Base-by-base conservation (phyloP, 2,113 vertebrate species). In the Neolamprologus devosi region DNA sequence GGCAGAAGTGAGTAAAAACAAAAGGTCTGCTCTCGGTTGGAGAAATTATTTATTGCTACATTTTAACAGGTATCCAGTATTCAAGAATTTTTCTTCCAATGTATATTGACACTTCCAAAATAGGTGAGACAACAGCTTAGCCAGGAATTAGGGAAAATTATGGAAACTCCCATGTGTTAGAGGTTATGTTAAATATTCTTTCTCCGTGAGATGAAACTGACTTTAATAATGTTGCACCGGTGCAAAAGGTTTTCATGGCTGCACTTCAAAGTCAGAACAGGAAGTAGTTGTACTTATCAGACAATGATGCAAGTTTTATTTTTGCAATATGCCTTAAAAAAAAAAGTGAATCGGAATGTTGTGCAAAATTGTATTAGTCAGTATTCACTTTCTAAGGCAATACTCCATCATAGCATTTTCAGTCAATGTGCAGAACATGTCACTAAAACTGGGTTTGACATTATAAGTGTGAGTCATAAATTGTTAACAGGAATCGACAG, bases 1-100 rank as follows among this genome's bases (percentile, higher is more conserved):
- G 97, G 97, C 97, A 21, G 98, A 98, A 89, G 99, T 99, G 96
- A 92, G 96, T 92, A 17, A 21, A 40, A 26, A 35, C 14, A 13
- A 10, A 19, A 12, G 3, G 16, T 40, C 5, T 73, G 19, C 19
- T 54, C 16, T 78, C 4, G 3, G 4, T 75, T 49, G 42, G 40
- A 49, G 9, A 49, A 5, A 42, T 33, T n/a, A 49, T 16, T 58
- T 54, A 4, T 33, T 45, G 8, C 40, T 73, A 26, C n/a, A 26
- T 45, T 73, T 17, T 73, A 9, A 45, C 21, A 73, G 40, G 21
- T 73, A 73, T 45, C 13, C 11, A 23, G 37, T 45, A 10, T 23
- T 73, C 37, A 26, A 73, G 37, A 14, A 17, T 73, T 28, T 0
- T 45, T 45, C 13, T 73, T 17, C 37, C 35, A 45, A 45, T 45